These are phyloP conservation scores for Lontra canadensis DNA, from an alignment of 2,113 vertebrate genomes.

Conservation along the genomic window DNA sequence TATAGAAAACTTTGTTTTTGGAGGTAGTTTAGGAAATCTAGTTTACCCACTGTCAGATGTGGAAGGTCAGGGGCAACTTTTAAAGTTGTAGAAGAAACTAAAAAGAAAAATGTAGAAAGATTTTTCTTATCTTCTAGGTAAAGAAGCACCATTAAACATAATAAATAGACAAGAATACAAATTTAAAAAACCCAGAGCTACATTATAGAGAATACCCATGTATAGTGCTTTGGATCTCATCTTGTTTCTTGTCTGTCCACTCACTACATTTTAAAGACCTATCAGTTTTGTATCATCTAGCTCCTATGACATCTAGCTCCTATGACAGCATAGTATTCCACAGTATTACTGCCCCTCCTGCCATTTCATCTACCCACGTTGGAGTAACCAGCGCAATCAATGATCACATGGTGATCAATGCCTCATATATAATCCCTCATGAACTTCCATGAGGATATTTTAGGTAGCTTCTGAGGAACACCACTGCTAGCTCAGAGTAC, in stretches of 20 bases:
- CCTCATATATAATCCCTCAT: not conserved
- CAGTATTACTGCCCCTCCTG: not conserved
- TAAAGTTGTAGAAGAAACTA: not conserved
- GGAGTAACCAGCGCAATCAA: rapidly evolving
- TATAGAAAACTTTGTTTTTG: not conserved
- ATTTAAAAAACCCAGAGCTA: rapidly evolving
- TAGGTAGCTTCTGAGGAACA: not conserved
- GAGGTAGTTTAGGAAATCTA: not conserved
- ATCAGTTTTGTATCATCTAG: no score
- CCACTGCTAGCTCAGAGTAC: not conserved
- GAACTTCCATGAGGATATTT: not conserved
- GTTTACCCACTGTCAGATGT: not conserved
- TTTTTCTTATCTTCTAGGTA: not conserved
- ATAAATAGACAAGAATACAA: not conserved
- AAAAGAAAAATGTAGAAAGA: not conserved
- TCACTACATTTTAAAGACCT: not conserved
- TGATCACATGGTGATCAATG: no score
- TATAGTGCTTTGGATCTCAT: not conserved
- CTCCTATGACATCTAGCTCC: not conserved
- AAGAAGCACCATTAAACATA: not conserved
- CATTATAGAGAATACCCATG: rapidly evolving
- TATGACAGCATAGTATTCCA: no score
- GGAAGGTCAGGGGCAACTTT: not conserved
- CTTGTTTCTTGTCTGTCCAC: not conserved
- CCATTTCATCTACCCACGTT: not conserved